Evolutionary conservation across 2,113 vertebrate genomes (phyloP).

Genomic region (Leptosomus discolor): DNA sequence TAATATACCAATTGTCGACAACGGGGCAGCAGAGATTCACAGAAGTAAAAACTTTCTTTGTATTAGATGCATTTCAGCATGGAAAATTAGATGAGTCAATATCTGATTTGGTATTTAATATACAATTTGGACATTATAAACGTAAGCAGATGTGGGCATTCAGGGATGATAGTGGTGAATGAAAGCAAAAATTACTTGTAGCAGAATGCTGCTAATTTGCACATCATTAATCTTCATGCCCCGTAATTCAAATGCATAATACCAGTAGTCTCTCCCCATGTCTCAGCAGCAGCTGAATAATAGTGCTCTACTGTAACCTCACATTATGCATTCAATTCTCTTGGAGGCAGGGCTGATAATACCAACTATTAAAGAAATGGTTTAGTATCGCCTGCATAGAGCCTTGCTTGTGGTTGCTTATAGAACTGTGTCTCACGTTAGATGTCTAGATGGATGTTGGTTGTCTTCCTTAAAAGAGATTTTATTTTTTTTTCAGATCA

Average conservation of each 20-base stretch:
- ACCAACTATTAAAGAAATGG: neutral
- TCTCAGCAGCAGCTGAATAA: constrained; percentile 16
- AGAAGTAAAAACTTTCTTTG: neutral
- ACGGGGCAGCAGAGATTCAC: neutral
- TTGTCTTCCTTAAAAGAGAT: neutral
- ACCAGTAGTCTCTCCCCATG: neutral
- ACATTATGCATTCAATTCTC: neutral
- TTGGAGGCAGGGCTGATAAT: neutral
- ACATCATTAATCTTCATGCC: constrained; percentile 34
- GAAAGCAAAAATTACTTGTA: constrained; percentile 36
- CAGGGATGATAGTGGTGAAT: neutral
- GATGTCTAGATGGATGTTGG: neutral
- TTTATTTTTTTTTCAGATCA: neutral
- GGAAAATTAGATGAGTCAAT: neutral
- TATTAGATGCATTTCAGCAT: neutral
- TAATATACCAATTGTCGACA: neutral
- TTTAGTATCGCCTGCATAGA: neutral
- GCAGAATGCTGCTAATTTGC: constrained; percentile 37
- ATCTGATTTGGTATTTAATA: constrained; percentile 34
- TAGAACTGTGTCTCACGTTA: neutral
- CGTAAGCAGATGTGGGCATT: neutral
- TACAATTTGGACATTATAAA: neutral
- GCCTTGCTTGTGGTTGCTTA: neutral
- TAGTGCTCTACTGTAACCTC: neutral
- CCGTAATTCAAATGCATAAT: constrained; percentile 8